These are phyloP conservation scores for Hemaris fuciformis DNA, from an alignment of 2,888 invertebrate species.

Conservation along the genomic window DNA sequence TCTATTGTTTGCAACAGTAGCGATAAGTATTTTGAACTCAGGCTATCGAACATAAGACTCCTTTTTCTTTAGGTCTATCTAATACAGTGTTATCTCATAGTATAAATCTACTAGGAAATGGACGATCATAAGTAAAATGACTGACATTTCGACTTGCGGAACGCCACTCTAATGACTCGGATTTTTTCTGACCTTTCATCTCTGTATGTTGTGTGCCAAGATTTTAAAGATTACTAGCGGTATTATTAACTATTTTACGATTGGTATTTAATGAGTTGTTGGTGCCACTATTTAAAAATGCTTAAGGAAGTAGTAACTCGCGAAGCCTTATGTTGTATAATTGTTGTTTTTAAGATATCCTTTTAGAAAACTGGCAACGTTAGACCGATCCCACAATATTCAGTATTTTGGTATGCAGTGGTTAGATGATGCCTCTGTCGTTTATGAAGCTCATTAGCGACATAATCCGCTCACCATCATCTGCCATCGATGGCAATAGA, in stretches of 20 bases:
- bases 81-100: background rate
- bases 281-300: background rate
- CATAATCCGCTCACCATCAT: no score
- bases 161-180: slow-evolving; percentile 2
- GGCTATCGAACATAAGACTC: background rate
- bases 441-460: no score
- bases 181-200: slow-evolving; percentile 12
- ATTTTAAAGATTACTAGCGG: background rate
- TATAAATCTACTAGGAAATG: background rate
- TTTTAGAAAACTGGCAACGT: no score
- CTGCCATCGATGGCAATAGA: no score
- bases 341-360: no score
- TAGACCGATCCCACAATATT: no score
- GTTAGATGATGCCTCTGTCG: no score
- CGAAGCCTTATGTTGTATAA: background rate
- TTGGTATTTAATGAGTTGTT: background rate
- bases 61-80: background rate
- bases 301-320: background rate
- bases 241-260: background rate
- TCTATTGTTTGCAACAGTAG: background rate
- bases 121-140: slow-evolving; percentile 24
- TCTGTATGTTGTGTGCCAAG: slow-evolving; percentile 7
- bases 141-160: slow-evolving; percentile 28
- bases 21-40: background rate
- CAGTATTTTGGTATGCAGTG: no score